Percentiles rank a stretch among this genome's conserved stretches.
phyloP scores from a whole-genome alignment of 2,113 vertebrate genomes.

The Bubalus kerabau region DNA sequence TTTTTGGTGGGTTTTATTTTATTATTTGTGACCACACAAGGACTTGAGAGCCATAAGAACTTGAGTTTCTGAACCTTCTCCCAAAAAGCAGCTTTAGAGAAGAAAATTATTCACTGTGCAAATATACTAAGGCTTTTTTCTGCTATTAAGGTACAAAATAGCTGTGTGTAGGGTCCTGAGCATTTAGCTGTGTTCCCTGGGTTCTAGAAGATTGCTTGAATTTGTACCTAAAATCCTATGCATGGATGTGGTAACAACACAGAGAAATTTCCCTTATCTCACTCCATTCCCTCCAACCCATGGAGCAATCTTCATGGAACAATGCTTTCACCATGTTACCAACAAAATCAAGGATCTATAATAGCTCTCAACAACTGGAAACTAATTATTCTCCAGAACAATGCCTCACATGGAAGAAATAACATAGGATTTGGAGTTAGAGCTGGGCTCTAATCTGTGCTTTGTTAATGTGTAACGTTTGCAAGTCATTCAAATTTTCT shows the following conservation, averaged over 20 bases:
- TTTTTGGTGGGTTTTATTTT: neutral
- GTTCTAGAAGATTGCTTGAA: neutral
- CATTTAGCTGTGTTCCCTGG: neutral
- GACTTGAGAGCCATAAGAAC: neutral
- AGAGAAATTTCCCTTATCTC: neutral
- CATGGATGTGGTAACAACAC: neutral
- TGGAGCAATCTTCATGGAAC: neutral
- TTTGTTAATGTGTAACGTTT: neutral
- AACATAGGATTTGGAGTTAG: neutral
- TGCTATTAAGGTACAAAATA: neutral
- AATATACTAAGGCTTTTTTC: neutral
- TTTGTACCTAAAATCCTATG: neutral
- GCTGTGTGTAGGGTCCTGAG: neutral
- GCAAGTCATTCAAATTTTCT: neutral
- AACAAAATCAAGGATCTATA: neutral
- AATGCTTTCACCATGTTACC: neutral
- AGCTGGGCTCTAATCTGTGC: neutral
- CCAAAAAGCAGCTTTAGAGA: neutral
- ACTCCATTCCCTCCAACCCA: neutral
- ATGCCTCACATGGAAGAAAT: neutral
- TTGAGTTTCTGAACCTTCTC: neutral
- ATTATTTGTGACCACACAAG: neutral
- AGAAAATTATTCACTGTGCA: neutral
- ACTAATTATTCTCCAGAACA: neutral
- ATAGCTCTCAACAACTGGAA: neutral